Evolutionary conservation across 2,888 invertebrate genomes (phyloP).

Genomic region (Seira sanloemensis): DNA sequence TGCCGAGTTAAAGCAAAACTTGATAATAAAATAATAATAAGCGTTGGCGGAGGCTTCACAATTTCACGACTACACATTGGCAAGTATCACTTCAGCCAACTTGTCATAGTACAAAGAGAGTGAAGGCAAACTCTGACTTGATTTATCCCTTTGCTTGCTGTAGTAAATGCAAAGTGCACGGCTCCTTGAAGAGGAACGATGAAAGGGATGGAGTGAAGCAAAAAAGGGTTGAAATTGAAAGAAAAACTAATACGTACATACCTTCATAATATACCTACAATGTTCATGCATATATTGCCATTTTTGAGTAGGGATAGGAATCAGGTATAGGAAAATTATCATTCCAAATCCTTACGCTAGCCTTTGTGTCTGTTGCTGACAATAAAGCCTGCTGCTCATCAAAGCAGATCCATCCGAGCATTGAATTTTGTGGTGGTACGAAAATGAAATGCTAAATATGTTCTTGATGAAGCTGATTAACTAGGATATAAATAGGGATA

Average conservation of each 20-base stretch:
- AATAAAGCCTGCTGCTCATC: background rate
- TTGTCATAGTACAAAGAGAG: background rate
- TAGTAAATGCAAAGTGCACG: background rate
- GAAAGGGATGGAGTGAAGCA: slow-evolving; percentile 37
- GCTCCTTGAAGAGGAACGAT: background rate
- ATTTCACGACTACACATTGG: background rate
- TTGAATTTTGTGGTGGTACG: slow-evolving; percentile 7
- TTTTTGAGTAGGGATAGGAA: background rate
- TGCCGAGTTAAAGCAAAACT: background rate
- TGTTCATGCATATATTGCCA: no score
- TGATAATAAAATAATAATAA: background rate
- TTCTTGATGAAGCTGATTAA: background rate
- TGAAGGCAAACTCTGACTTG: background rate
- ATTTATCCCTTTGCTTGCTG: background rate
- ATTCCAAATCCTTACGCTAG: background rate
- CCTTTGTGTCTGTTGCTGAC: background rate
- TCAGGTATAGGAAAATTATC: background rate
- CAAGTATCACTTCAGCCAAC: background rate
- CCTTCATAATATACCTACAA: background rate
- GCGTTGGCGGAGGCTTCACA: background rate
- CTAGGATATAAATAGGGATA: background rate
- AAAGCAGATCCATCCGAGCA: slow-evolving; percentile 25
- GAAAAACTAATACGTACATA: slow-evolving; percentile 13
- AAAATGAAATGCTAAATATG: background rate
- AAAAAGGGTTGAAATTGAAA: slow-evolving; percentile 47